Evolutionary conservation across 2,888 invertebrate genomes (phyloP), one percentile per base, ranked within the genome.

Genomic region (Itoplectis maculator): DNA sequence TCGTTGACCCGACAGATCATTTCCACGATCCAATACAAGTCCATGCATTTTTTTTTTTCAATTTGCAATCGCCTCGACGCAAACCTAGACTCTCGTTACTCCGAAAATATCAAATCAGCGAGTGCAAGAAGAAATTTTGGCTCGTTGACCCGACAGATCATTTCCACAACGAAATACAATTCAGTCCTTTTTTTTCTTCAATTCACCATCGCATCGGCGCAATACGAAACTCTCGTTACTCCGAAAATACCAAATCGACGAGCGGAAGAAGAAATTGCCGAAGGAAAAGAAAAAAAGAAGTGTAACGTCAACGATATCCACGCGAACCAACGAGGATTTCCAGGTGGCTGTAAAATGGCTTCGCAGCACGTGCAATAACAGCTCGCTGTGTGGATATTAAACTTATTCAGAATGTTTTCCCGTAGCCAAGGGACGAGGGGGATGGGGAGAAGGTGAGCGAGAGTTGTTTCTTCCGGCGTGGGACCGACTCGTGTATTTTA

Each of bases 311-410:
- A 11, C 18, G 1, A 47, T 37, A 35, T 72, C 18, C 18, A 59
- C 72, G n/a, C n/a, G 15, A 29, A 11, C 35, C 29, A 61, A 72
- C 61, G 59, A 72, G 47, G 45, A 37, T 74, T 54, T 40, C 15
- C 49, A 15, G 18, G 45, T 45, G 15, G 37, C n/a, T 11, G 40
- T 37, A 42, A 35, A 49, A n/a, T 51, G 35, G 47, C 29, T 49
- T 23, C 49, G 35, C 37, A 23, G 42, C n/a, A 66, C 37, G 65
- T 40, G 51, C 66, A 68, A 76, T 69, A 72, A 77, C 80, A 20
- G 40, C 23, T n/a, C n/a, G 80, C 83, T 84, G 84, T 78, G 83
- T 84, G 84, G 87, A 89, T 89, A 88, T 89, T 89, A 88, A 89
- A 87, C 84, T 84, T 87, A 85, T 88, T 84, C 86, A 83, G 86